Evolutionary conservation across 2,113 vertebrate genomes (phyloP).

Genomic region (human (Homo sapiens)): DNA sequence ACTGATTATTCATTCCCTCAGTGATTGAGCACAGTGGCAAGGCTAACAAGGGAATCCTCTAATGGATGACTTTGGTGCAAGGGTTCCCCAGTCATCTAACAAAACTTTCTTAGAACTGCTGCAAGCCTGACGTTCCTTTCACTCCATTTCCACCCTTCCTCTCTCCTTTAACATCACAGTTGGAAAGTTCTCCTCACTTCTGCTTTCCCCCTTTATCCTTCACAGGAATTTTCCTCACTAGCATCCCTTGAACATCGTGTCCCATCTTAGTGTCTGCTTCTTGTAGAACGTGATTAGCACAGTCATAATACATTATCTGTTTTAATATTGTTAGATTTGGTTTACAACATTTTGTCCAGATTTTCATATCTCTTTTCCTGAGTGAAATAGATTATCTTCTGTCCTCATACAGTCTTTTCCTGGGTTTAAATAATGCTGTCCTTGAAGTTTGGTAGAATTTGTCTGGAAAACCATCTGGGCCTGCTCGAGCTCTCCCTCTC

Average conservation of each 20-base stretch:
- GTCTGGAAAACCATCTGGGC: neutral
- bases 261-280: neutral
- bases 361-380: neutral
- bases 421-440: neutral
- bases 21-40: neutral
- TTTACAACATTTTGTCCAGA: neutral
- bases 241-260: neutral
- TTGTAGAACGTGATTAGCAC: neutral
- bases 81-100: neutral
- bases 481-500: neutral
- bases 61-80: neutral
- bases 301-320: neutral
- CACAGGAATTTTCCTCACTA: neutral
- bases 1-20: neutral
- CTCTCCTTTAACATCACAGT: neutral
- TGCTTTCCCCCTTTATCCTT: neutral
- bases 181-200: neutral
- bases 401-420: neutral
- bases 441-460: neutral
- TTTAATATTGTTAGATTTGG: neutral
- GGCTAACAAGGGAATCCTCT: neutral
- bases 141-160: neutral
- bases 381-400: neutral
- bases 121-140: neutral
- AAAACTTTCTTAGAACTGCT: neutral